phyloP scores from a whole-genome alignment of 2,113 vertebrate species.

The Tretioscincus oriximinensis region DNA sequence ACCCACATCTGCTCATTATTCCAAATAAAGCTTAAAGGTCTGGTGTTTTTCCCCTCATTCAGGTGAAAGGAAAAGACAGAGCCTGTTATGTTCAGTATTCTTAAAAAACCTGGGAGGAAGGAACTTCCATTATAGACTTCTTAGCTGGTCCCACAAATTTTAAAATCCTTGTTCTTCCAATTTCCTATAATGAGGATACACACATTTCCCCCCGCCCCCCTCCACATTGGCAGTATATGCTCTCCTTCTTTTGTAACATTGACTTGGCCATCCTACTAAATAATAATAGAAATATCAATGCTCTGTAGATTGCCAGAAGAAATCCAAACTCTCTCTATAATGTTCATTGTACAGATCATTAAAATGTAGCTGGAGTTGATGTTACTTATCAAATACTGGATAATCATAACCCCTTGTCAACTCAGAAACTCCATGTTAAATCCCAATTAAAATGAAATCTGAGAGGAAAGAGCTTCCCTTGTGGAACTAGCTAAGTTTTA shows the following conservation, averaged over 20 bases:
- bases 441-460: not conserved
- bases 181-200: too few species aligned
- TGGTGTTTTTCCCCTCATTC: too few species aligned
- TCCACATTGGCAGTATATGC: too few species aligned
- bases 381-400: conserved; percentile 7
- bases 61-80: too few species aligned
- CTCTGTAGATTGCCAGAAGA: not conserved
- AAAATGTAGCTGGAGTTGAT: conserved; percentile 10
- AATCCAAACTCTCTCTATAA: not conserved
- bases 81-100: too few species aligned
- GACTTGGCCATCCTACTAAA: not conserved
- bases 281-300: not conserved
- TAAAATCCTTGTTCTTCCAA: too few species aligned
- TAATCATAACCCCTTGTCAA: not conserved
- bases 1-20: too few species aligned
- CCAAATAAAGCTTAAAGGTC: too few species aligned
- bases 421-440: not conserved
- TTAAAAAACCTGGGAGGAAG: conserved; percentile 4
- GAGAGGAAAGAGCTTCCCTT: conserved; percentile 20
- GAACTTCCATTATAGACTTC: not conserved
- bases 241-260: too few species aligned
- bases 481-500: not conserved
- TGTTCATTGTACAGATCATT: not conserved
- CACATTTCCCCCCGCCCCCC: too few species aligned
- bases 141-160: not conserved